Evolutionary conservation across 2,888 invertebrate genomes (phyloP).

Genomic region (Globia sparganii): DNA sequence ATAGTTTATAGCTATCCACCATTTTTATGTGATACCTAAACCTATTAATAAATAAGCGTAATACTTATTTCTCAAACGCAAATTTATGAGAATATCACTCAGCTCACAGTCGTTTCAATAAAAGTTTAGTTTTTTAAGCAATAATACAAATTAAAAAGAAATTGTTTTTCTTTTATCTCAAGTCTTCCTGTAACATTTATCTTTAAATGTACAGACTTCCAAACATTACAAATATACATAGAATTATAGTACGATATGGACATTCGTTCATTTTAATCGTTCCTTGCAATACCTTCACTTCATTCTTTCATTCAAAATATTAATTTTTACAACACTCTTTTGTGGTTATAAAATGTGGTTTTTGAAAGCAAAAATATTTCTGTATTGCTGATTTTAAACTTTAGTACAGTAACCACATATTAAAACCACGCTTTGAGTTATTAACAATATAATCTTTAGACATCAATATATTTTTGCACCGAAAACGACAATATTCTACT

Average conservation of each 20-base stretch:
- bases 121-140: conserved; percentile 15
- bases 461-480: conserved; percentile 68
- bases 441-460: conserved; percentile 63
- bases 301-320: conserved; percentile 49
- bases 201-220: conserved; percentile 47
- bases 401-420: conserved; percentile 42
- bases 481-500: conserved; percentile 62
- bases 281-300: conserved; percentile 61
- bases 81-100: conserved; percentile 43
- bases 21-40: conserved; percentile 36
- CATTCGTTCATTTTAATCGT: conserved; percentile 66
- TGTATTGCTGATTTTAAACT: conserved; percentile 14
- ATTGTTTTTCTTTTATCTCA: conserved; percentile 37
- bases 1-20: conserved; percentile 2
- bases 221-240: conserved; percentile 61
- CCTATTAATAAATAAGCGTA: conserved; percentile 53
- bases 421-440: conserved; percentile 48
- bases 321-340: conserved; percentile 37
- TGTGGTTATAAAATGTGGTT: conserved; percentile 44
- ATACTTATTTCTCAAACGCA: conserved; percentile 29
- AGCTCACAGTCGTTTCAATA: conserved; percentile 24
- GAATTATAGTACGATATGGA: conserved; percentile 76
- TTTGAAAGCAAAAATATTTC: conserved; percentile 35
- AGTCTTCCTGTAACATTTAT: conserved; percentile 33
- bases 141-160: conserved; percentile 29